These are phyloP conservation scores for Actinostola sp. DNA, from an alignment of 92 coral and sea anemone genomes.

Conservation along the genomic window DNA sequence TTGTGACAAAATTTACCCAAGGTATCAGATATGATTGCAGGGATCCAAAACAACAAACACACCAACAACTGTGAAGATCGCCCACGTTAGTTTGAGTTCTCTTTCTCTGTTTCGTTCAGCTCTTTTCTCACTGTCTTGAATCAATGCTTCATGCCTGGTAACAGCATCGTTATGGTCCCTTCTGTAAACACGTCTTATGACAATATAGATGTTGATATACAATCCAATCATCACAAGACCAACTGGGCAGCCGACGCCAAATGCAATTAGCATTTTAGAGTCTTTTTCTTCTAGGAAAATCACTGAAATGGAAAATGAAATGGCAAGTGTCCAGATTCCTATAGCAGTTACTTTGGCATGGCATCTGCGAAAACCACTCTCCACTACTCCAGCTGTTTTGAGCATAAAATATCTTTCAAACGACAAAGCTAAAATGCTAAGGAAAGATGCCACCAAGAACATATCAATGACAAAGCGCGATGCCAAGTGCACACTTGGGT, in stretches of 20 bases:
- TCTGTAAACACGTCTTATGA: slow-evolving; percentile 33
- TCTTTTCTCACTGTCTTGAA: slow-evolving; percentile 6
- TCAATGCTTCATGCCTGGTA: neutral
- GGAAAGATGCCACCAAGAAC: slow-evolving; percentile 35
- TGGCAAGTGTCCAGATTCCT: slow-evolving; percentile 20
- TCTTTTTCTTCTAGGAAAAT: slow-evolving; percentile 7
- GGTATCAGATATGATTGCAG: slow-evolving; percentile 47
- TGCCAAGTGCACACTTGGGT: slow-evolving; percentile 9
- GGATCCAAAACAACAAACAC: slow-evolving; percentile 57
- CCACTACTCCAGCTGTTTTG: slow-evolving; percentile 21
- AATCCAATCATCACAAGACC: slow-evolving; percentile 5
- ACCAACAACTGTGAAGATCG: slow-evolving; percentile 55
- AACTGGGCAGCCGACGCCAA: slow-evolving; percentile 28
- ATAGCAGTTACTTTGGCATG: slow-evolving; percentile 16
- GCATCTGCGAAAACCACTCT: slow-evolving; percentile 14
- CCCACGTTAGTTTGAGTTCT: slow-evolving; percentile 48
- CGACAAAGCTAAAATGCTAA: slow-evolving; percentile 54
- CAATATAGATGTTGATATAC: slow-evolving; percentile 20
- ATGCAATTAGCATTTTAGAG: slow-evolving; percentile 25
- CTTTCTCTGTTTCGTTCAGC: slow-evolving; percentile 41
- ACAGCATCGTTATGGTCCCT: slow-evolving; percentile 12
- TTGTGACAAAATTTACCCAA: slow-evolving; percentile 34
- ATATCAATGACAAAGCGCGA: slow-evolving; percentile 37
- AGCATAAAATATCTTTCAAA: slow-evolving; percentile 50
- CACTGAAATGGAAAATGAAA: neutral